Evolutionary conservation across 2,797 vertebrate genomes (phyloP), one percentile per base, ranked within the genome.

Genomic region (Danio kyathit): DNA sequence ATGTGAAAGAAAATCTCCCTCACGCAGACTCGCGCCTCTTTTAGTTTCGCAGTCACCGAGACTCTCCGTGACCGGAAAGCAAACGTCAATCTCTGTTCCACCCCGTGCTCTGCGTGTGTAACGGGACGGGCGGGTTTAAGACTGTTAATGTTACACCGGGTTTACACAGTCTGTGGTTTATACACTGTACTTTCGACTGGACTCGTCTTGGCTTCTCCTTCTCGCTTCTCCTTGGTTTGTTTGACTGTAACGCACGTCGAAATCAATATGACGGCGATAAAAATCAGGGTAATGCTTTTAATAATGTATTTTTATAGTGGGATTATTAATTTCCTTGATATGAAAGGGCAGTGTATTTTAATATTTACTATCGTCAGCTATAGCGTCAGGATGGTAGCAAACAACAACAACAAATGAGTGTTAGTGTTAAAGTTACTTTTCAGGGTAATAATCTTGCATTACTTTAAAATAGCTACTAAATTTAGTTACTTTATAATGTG

Each of bases 101-200:
- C 49, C 8, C 29, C 64, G 52, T 69, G 19, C 16, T 14, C 38
- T 67, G 75, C 52, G 51, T 64, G 19, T 21, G 6, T 29, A 29
- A 44, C 29, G 6, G 8, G 14, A 63, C 46, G 44, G 14, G 56
- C 21, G 57, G 19, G 56, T 11, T 6, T 38, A 52, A 16, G 19
- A 16, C 5, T 44, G 86, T 86, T 85, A 87, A 87, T 87, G 43
- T 83, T 86, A 81, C n/a, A 83, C 80, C 54, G 14, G 61, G 56
- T 52, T 71, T 29, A 1, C n/a, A n/a, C 29, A 29, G 29, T 29
- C 29, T 29, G 29, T 29, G 29, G 29, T 29, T 29, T 3, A 29
- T 7, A 81, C 38, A 56, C 73, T 86, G 84, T 64, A 82, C 86
- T 84, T 82, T 82, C 79, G 82, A 83, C 87, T 78, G 76, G 19